Conservation (phyloP, 2,113 vertebrate species). For the Menura novaehollandiae region DNA sequence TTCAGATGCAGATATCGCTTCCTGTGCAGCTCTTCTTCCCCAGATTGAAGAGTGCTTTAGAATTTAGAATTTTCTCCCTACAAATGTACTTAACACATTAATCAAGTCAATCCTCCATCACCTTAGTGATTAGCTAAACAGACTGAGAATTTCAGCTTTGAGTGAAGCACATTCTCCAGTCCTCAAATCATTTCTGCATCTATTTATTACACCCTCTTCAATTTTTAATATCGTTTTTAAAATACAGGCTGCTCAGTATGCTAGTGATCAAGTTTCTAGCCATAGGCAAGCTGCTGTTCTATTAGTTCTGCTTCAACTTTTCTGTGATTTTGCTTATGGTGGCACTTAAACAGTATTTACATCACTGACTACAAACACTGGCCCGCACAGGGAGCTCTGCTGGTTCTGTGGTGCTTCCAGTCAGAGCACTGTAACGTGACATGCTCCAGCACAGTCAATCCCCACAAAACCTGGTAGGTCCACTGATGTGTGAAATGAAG, state of each 20-base stretch:
- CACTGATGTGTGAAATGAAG: neutral
- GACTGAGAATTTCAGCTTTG: neutral
- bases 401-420: neutral
- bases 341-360: neutral
- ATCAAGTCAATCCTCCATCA: constrained; percentile 3
- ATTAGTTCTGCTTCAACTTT: neutral
- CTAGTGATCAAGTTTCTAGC: neutral
- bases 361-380: neutral
- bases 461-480: neutral
- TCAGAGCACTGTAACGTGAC: neutral
- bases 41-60: neutral
- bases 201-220: constrained; percentile 6
- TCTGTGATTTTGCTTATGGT: neutral
- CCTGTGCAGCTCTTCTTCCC: neutral
- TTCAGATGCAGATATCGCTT: neutral
- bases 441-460: neutral
- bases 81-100: neutral
- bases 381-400: neutral
- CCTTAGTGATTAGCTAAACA: constrained; percentile 3
- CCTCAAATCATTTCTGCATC: neutral
- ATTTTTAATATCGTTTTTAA: neutral
- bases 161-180: constrained; percentile 12
- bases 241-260: neutral
- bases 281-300: neutral
- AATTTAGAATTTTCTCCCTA: neutral